These are phyloP conservation scores for Sinopyrophorus schimmeli DNA, from an alignment of 2,888 invertebrate species.

Conservation along the genomic window DNA sequence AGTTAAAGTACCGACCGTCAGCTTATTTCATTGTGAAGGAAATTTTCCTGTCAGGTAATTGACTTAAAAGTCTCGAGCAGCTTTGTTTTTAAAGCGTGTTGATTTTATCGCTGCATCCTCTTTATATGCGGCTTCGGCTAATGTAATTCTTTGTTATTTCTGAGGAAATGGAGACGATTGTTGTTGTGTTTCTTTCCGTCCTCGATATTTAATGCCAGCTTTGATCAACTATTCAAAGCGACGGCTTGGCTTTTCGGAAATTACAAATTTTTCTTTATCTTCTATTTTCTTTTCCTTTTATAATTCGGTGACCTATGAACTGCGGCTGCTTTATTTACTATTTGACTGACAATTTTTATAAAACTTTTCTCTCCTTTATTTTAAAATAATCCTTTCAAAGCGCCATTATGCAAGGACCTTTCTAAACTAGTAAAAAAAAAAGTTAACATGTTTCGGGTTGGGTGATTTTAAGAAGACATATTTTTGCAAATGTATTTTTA, in stretches of 20 bases:
- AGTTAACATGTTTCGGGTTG: too few relatives aligned
- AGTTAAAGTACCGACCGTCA: slow-evolving; percentile 29
- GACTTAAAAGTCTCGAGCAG: slow-evolving; percentile 18
- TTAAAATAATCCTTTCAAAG: too few relatives aligned
- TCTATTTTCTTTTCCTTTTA: slow-evolving; percentile 2
- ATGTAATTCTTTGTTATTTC: slow-evolving; percentile 1
- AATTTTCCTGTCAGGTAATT: slow-evolving; percentile 25
- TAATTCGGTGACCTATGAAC: background rate
- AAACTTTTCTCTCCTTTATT: too few relatives aligned
- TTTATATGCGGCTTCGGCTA: background rate
- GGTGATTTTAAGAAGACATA: too few relatives aligned
- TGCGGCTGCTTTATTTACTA: background rate
- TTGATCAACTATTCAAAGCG: background rate
- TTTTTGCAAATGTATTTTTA: too few relatives aligned
- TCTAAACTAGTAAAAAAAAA: too few relatives aligned
- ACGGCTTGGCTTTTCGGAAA: background rate
- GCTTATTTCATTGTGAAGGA: slow-evolving; percentile 28
- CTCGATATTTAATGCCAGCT: slow-evolving; percentile 2
- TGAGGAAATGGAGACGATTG: slow-evolving; percentile 2
- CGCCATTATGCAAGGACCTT: too few relatives aligned
- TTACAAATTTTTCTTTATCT: background rate
- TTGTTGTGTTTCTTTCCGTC: background rate
- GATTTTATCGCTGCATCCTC: slow-evolving; percentile 8
- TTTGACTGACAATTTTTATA: background rate
- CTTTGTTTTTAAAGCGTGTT: slow-evolving; percentile 16